Evolutionary conservation across 1,140 invertebrate genomes (phyloP), one percentile per base, ranked within the genome.

Genomic region (Acromyrmex heyeri): DNA sequence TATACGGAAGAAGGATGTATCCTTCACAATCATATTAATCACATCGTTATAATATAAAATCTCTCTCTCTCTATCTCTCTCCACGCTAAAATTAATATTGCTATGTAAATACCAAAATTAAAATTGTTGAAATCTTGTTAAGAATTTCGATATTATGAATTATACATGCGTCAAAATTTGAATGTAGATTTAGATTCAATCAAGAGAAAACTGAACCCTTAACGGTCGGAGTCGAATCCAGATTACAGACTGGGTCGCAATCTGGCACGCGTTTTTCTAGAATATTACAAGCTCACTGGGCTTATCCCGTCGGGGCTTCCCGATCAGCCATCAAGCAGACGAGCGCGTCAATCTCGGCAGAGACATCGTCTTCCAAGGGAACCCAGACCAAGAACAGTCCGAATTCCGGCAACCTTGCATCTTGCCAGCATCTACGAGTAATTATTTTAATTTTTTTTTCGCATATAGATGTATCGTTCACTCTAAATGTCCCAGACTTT

Each of bases 1-100:
- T 99, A 99, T 93, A 99, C 97, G 53, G 98, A 99, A 95, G 98
- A 99, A 91, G 97, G 97, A 86, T 99, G 98, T 99, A 98, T 98
- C 97, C 97, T 98, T 97, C 95, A 14, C 0, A 4, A 77, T 27
- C 18, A 27, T 2, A n/a, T 30, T 10, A 72, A 24, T 76, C 34
- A 38, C 21, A 38, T 3, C 3, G 27, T 65, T 16, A 16, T 21
- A 44, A 50, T 53, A 65, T 77, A 16, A 65, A 53, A 50, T 38
- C 34, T 38, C 34, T 38, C 34, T 30, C 21, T 38, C 34, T 38
- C 6, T 38, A 7, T 30, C 16, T 38, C 34, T 38, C 34, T 38
- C 34, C 21, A 7, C 3, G 27, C 10, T 14, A 24, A 59, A 48
- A 77, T 48, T 50, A 21, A 61, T 27, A 24, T 16, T 55, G 44